Percentiles rank a stretch among this genome's conserved stretches.
Evolutionary conservation across 2,113 vertebrate genomes (phyloP).

Genomic region (Aldabrachelys gigantea): DNA sequence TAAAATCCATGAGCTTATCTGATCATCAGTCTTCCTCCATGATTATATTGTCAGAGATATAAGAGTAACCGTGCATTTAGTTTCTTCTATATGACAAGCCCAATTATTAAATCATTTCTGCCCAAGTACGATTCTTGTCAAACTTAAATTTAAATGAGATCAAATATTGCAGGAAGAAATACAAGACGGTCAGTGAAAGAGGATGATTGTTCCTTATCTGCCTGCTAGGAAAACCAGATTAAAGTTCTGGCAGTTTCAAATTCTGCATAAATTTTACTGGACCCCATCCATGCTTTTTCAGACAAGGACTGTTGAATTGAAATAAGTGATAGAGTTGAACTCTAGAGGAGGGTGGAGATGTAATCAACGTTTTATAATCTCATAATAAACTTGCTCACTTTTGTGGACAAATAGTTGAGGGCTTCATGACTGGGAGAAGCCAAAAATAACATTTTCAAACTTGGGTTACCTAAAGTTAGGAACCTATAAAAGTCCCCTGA

Average conservation of each 20-base stretch:
- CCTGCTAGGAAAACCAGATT: background rate
- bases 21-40: slow-evolving; percentile 19
- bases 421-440: background rate
- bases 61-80: background rate
- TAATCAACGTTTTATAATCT: background rate
- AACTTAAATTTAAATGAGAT: slow-evolving; percentile 17
- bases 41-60: slow-evolving; percentile 41
- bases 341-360: background rate
- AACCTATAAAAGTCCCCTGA: background rate
- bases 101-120: slow-evolving; percentile 36
- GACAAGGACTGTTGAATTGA: fast-evolving
- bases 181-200: background rate
- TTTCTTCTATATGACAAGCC: slow-evolving; percentile 43
- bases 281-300: background rate
- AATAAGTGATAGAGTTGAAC: background rate
- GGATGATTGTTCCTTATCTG: background rate
- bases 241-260: background rate
- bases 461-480: background rate
- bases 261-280: fast-evolving
- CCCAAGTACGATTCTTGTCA: slow-evolving; percentile 18
- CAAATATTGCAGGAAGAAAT: slow-evolving; percentile 20
- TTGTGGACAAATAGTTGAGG: background rate
- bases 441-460: background rate
- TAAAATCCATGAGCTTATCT: background rate
- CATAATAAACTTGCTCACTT: background rate